Evolutionary conservation across 2,797 vertebrate genomes (phyloP).

Genomic region (Hippoglossus hippoglossus): DNA sequence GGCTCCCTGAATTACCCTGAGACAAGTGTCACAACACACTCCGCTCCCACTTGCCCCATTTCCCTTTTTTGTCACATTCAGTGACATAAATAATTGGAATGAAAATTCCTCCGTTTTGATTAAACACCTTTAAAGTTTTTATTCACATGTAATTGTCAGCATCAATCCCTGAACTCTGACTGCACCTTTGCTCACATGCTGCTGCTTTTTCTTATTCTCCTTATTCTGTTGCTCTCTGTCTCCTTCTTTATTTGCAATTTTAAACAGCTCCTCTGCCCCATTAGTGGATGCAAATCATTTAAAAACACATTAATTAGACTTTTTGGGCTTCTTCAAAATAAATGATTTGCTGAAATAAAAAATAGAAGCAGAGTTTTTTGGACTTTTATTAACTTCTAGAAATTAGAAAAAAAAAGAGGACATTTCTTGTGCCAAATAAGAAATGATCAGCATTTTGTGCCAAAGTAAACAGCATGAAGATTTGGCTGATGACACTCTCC

Average conservation of each 20-base stretch:
- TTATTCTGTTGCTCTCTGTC: not conserved
- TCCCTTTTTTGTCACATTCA: not conserved
- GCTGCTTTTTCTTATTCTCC: not conserved
- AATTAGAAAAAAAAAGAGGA: conserved; percentile 19
- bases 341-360: not conserved
- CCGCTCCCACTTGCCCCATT: conserved; percentile 22
- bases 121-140: not conserved
- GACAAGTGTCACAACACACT: conserved; percentile 63
- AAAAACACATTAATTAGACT: not conserved
- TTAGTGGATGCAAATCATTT: not conserved
- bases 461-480: conserved; percentile 39
- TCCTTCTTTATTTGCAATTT: not conserved
- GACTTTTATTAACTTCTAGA: not conserved
- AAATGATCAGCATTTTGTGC: not conserved
- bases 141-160: not conserved
- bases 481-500: conserved; percentile 16
- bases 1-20: conserved; percentile 48
- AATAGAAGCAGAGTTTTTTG: not conserved
- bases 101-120: conserved; percentile 1
- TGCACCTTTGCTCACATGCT: not conserved
- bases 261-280: not conserved
- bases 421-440: conserved; percentile 28
- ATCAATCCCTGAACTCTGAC: not conserved
- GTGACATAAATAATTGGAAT: conserved; percentile 29
- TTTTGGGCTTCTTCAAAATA: conserved; percentile 3